Evolutionary conservation across 1,140 invertebrate species (phyloP).

Genomic region (Macrobrachium nipponense): DNA sequence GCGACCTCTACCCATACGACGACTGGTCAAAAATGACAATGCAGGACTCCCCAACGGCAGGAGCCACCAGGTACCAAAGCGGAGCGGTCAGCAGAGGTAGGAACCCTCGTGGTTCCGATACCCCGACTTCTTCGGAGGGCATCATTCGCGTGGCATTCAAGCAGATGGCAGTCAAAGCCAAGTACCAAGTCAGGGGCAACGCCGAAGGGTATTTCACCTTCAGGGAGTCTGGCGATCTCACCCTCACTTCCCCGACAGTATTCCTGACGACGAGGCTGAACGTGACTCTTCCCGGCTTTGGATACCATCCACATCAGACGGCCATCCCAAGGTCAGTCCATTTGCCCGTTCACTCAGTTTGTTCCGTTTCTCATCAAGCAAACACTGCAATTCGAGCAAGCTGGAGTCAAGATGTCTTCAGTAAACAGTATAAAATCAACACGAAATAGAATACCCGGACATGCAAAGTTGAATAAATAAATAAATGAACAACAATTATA

Average conservation of each 20-base stretch:
- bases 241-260: constrained; percentile 53
- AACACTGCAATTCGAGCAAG: too few relatives aligned
- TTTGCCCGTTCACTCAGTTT: background rate
- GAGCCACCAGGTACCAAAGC: background rate
- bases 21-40: background rate
- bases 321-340: constrained; percentile 7
- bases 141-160: constrained; percentile 56
- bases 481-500: too few relatives aligned
- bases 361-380: too few relatives aligned
- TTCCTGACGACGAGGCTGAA: constrained; percentile 53
- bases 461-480: too few relatives aligned
- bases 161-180: constrained; percentile 49
- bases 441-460: too few relatives aligned
- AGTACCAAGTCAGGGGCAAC: constrained; percentile 59
- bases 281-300: constrained; percentile 33
- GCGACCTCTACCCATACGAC: constrained; percentile 1
- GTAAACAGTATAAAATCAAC: too few relatives aligned
- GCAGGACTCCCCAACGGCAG: background rate
- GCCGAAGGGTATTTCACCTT: constrained; percentile 60
- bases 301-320: constrained; percentile 2
- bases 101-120: background rate
- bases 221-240: constrained; percentile 55
- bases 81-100: background rate
- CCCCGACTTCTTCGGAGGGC: constrained; percentile 27
- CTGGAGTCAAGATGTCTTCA: too few relatives aligned